A percentile compares a stretch with the other conserved stretches of the same genome.
phyloP scores from a whole-genome alignment of 2,113 vertebrate genomes.

The Ammodytes marinus region DNA sequence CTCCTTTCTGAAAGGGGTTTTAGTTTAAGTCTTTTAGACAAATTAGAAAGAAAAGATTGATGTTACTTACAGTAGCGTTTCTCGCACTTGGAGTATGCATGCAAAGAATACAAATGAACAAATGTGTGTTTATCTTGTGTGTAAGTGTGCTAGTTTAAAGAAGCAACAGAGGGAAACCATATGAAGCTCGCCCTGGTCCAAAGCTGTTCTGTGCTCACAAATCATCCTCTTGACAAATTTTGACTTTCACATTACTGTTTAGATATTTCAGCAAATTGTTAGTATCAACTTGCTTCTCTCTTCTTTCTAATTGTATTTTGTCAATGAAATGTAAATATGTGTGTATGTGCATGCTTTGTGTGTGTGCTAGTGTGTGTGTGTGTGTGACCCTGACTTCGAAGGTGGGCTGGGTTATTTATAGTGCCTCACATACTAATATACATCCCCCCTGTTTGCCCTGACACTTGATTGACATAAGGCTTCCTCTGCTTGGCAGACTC shows the following conservation, averaged over 20 bases:
- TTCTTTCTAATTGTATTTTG: neutral
- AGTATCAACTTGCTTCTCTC: neutral
- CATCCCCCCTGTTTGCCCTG: conserved; percentile 55
- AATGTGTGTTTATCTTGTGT: neutral
- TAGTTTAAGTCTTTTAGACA: neutral
- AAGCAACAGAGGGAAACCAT: neutral
- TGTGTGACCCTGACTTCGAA: conserved; percentile 51
- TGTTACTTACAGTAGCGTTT: conserved; percentile 3
- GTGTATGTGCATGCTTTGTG: neutral
- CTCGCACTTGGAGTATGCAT: neutral
- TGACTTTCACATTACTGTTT: neutral
- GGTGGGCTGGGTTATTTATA: conserved; percentile 75
- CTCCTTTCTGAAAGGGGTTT: neutral
- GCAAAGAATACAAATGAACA: conserved; percentile 13
- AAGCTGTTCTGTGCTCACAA: neutral
- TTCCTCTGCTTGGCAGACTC: conserved; percentile 71
- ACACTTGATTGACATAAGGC: conserved; percentile 75
- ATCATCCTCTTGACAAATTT: neutral
- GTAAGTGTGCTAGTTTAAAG: neutral
- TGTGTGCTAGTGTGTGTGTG: neutral
- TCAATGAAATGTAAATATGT: neutral
- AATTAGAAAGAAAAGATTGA: conserved; percentile 23
- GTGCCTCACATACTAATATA: conserved; percentile 57
- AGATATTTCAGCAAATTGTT: neutral
- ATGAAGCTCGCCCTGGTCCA: neutral